Base-by-base conservation (phyloP, 2,113 vertebrate genomes). In the Rostratula benghalensis region DNA sequence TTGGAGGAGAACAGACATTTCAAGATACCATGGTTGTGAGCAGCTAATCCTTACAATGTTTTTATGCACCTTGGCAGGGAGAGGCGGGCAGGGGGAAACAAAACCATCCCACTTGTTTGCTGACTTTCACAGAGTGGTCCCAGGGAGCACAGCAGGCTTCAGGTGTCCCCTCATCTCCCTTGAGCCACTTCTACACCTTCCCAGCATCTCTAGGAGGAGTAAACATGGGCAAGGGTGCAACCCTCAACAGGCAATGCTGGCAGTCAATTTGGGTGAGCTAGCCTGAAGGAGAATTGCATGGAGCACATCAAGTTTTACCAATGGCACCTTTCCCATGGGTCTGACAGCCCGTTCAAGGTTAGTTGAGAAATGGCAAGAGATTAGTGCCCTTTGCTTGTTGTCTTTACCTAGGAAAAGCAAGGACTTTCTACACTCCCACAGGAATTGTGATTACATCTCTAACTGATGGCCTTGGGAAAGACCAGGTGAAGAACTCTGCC, bases 241-340 rank as follows among this genome's bases (percentile, higher is more conserved):
- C 20, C 9, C 37, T 90, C 64, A 19, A 0, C 2, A 0, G 1
- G 10, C 11, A 43, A 35, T 11, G 43, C 18, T 22, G 25, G n/a
- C 17, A 24, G 31, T 67, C 10, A 27, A 8, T 28, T 64, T 13
- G n/a, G 28, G 31, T 50, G 61, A 64, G 8, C 6, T 22, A 5
- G 20, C 9, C 7, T 45, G 48, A 63, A 64, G n/a, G 19, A 20
- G n/a, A 70, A 87, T 13, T 70, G 21, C 54, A 53, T 13, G 20
- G 41, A 24, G n/a, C 57, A 9, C 8, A 10, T 10, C 54, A 70
- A 4, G 43, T 74, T 21, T 71, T 43, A 82, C 20, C 15, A 9
- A 37, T 18, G 51, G 5, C 25, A 37, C 43, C 37, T 22, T n/a
- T 79, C 25, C 61, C 2, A 0, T 22, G 1, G 2, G 31, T 71